Base-by-base conservation (phyloP, 2,113 vertebrate genomes). In the Oreamnos americanus region DNA sequence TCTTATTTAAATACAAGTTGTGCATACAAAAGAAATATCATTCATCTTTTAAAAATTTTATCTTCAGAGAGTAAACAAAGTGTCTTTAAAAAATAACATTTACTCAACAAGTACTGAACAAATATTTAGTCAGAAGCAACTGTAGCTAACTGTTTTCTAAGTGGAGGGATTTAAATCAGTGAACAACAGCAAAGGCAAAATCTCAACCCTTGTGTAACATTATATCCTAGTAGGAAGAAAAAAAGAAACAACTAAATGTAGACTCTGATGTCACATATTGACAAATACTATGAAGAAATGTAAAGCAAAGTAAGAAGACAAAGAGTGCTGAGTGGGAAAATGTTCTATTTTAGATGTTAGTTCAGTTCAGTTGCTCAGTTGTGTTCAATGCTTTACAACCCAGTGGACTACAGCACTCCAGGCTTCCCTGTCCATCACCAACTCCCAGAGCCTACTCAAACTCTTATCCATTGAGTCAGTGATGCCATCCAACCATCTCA, bases 321-420 rank as follows among this genome's bases (percentile, higher is more conserved):
- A n/a, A 45, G 1, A 9, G 1, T 26, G 7, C 5, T 43, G 16
- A 57, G 3, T 16, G 1, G 30, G 26, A 21, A 51, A 19, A 3
- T 1, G 2, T 60, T 89, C 12, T 74, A 28, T 33, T 86, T 92
- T 85, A 90, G 5, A 78, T 17, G 2, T 36, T 36, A 21, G 9
- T 71, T 71, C 33, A 67, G 16, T 36, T 36, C n/a, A 71, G n/a
- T 71, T 4, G 19, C 17, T 71, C 64, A 71, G 8, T 21, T 19
- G 8, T 21, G n/a, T 67, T n/a, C 2, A 1, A 2, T 19, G 19
- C 17, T 36, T 71, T 71, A 9, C 16, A 19, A 71, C 64, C 64
- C 64, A 71, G 17, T 21, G 64, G 9, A 71, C n/a, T 36, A 19
- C 64, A 71, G 17, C 64, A 71, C n/a, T 36, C 9, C n/a, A 71